Evolutionary conservation across 2,888 invertebrate species (phyloP).

Genomic region (Drosophila monieri): DNA sequence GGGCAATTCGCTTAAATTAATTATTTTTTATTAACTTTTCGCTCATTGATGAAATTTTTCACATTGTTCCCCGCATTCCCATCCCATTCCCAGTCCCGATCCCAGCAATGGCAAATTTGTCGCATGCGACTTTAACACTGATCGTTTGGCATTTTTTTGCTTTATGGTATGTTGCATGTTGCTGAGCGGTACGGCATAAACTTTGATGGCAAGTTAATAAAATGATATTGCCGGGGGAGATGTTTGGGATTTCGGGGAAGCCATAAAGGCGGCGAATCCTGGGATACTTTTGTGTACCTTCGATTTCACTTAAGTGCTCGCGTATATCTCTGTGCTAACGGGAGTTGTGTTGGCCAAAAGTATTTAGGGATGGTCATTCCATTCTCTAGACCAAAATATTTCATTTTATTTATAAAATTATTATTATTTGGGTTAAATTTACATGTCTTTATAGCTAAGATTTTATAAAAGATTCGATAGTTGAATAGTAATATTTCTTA

Average conservation of each 20-base stretch:
- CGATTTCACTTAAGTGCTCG: constrained; percentile 17
- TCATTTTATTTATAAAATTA: not conserved
- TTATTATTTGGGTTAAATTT: not conserved
- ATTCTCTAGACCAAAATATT: not conserved
- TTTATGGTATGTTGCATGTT: not conserved
- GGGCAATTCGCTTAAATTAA: constrained; percentile 69
- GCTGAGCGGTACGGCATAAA: constrained; percentile 36
- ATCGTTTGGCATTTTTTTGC: constrained; percentile 62
- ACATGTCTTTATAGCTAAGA: not conserved
- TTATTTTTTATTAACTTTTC: constrained; percentile 80
- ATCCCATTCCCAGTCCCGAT: not conserved
- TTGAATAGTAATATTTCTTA: not conserved
- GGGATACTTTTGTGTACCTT: constrained; percentile 5
- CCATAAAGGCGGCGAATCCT: constrained; percentile 22
- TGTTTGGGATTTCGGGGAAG: constrained; percentile 34
- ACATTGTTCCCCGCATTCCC: constrained; percentile 60
- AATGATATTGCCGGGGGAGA: constrained; percentile 56
- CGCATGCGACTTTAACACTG: constrained; percentile 71
- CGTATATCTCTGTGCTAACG: constrained; percentile 2
- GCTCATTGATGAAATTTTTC: constrained; percentile 78
- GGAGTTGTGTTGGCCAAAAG: not conserved
- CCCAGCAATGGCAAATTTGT: constrained; percentile 60
- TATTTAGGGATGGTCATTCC: not conserved
- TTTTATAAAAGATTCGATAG: not conserved
- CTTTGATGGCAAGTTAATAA: constrained; percentile 69